Conservation (phyloP, 2,888 invertebrate species). For the Marasmarcha lunaedactyla region DNA sequence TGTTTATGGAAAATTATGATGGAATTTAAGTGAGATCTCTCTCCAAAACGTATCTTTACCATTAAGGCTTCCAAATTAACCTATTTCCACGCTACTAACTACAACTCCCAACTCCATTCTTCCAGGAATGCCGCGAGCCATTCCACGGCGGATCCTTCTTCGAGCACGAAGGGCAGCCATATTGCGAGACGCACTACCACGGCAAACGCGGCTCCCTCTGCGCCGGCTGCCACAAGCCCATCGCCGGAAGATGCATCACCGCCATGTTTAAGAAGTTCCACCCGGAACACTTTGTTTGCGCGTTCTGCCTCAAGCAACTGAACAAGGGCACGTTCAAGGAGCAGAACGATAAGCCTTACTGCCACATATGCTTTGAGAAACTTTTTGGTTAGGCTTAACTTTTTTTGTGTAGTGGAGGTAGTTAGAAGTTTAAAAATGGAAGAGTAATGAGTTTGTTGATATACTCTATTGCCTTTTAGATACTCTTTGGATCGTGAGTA, state of each 20-base stretch:
- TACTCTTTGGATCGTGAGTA: no score
- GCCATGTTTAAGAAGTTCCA: slow-evolving; percentile 99
- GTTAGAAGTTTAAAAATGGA: no score
- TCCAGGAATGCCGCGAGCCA: slow-evolving; percentile 95
- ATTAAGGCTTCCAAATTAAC: no score
- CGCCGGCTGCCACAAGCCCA: slow-evolving; percentile 97
- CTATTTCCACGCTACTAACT: no score
- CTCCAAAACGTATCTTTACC: no score
- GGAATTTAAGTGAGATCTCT: no score
- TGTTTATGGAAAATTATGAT: no score
- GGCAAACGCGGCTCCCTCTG: slow-evolving; percentile 96
- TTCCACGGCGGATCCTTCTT: slow-evolving; percentile 99
- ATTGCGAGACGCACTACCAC: slow-evolving; percentile 99
- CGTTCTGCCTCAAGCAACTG: slow-evolving; percentile 97
- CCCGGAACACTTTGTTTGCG: slow-evolving; percentile 99
- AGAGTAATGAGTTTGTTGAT: no score
- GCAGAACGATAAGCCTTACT: slow-evolving; percentile 98
- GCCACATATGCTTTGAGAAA: slow-evolving; percentile 97
- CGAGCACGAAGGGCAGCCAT: slow-evolving; percentile 97
- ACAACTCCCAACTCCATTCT: no score
- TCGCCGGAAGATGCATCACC: slow-evolving; percentile 97
- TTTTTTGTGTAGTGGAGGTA: no score
- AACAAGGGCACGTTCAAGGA: slow-evolving; percentile 99
- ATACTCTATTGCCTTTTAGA: no score
- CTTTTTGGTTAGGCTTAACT: slow-evolving; percentile 84